These are phyloP conservation scores for Drosophila neotestacea DNA, from an alignment of 2,888 invertebrate species.

Conservation along the genomic window DNA sequence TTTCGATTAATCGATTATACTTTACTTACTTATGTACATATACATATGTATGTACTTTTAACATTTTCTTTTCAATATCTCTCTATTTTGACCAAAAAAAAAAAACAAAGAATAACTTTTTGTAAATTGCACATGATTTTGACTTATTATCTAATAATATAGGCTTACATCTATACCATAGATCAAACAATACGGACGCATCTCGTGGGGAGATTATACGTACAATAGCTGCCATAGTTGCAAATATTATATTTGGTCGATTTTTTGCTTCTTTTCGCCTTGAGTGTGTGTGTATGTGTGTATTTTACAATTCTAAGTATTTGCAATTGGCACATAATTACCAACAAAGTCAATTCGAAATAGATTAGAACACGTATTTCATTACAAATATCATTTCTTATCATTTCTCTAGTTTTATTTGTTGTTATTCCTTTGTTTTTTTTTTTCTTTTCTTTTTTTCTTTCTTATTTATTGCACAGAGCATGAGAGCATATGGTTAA, in stretches of 20 bases:
- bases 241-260: constrained; percentile 44
- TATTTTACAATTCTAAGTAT: constrained; percentile 31
- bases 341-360: constrained; percentile 48
- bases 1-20: constrained; percentile 2
- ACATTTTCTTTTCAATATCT: constrained; percentile 3
- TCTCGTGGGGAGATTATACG: neutral
- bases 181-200: constrained; percentile 5
- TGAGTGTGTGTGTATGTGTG: constrained; percentile 13
- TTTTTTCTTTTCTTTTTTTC: neutral
- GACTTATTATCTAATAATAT: constrained; percentile 35
- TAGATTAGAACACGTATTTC: constrained; percentile 11
- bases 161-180: constrained; percentile 36
- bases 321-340: constrained; percentile 74
- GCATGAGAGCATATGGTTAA: constrained; percentile 6
- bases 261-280: constrained; percentile 27
- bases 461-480: constrained; percentile 20
- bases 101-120: constrained; percentile 17
- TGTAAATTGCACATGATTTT: constrained; percentile 68
- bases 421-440: neutral
- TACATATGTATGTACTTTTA: constrained; percentile 5
- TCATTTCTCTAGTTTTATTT: constrained; percentile 12
- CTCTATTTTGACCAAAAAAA: neutral
- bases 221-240: neutral
- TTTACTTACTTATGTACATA: constrained; percentile 1
- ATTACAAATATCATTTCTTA: constrained; percentile 14